Percentiles rank a stretch among this genome's conserved stretches.
Conservation (phyloP, 2,888 invertebrate genomes). For the Smittia sp. region DNA sequence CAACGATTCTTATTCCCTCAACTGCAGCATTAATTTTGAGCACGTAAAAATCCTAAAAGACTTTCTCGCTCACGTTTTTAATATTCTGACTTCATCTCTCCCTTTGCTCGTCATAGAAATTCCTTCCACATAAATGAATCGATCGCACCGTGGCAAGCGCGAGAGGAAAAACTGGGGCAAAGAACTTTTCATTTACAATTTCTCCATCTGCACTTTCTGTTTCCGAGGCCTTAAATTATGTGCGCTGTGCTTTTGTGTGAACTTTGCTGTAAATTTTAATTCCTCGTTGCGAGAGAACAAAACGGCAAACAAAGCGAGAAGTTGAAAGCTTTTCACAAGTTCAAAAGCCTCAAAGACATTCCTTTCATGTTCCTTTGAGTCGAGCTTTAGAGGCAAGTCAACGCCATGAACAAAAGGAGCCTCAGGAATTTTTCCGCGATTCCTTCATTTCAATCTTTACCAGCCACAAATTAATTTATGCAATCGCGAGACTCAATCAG, state of each 20-base stretch:
- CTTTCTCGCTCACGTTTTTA: background rate
- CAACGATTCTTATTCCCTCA: background rate
- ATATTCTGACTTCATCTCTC: background rate
- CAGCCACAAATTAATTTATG: background rate
- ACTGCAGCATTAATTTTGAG: slow-evolving; percentile 33
- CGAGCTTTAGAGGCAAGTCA: too few species aligned
- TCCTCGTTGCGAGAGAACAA: too few species aligned
- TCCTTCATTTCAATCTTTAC: too few species aligned
- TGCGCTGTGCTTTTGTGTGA: background rate
- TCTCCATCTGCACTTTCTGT: background rate
- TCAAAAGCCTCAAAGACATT: too few species aligned
- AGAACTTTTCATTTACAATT: slow-evolving; percentile 33
- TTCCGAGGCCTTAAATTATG: slow-evolving; percentile 17
- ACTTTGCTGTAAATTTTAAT: too few species aligned
- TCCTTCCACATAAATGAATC: slow-evolving; percentile 6
- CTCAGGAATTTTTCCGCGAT: too few species aligned
- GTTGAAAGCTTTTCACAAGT: too few species aligned
- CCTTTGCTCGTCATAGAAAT: background rate
- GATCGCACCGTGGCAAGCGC: background rate
- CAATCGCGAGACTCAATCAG: slow-evolving; percentile 7
- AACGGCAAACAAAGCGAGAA: too few species aligned
- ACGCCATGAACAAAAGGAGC: too few species aligned
- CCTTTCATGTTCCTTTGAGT: too few species aligned
- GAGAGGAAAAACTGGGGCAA: slow-evolving; percentile 28
- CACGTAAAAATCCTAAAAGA: slow-evolving; percentile 29